Evolutionary conservation across 2,888 invertebrate species (phyloP).

Genomic region (Platycheirus rosarum): DNA sequence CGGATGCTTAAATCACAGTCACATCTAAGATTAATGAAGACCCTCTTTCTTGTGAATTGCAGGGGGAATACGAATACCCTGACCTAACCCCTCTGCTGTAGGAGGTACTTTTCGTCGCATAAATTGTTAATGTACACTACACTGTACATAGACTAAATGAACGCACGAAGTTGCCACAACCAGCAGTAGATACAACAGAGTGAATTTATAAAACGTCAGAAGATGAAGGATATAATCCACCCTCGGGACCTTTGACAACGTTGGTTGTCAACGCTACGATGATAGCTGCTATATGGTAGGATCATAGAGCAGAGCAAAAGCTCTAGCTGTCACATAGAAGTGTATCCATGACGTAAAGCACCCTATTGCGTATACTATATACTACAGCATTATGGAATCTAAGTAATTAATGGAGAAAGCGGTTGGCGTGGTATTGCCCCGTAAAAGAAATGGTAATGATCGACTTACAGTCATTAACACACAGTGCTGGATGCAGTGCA

Average conservation of each 20-base stretch:
- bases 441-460: conserved; percentile 59
- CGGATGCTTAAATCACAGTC: conserved; percentile 73
- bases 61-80: conserved; percentile 29
- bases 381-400: too few species aligned
- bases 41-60: conserved; percentile 27
- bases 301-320: conserved; percentile 30
- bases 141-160: conserved; percentile 18
- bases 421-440: conserved; percentile 52
- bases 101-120: conserved; percentile 29
- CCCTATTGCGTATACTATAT: conserved; percentile 17
- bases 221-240: conserved; percentile 55
- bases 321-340: conserved; percentile 19
- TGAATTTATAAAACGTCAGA: conserved; percentile 41
- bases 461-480: conserved; percentile 66
- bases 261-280: neutral
- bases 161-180: neutral
- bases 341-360: conserved; percentile 42
- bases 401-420: conserved; percentile 63
- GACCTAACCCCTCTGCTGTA: too few species aligned
- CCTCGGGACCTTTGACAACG: conserved; percentile 58
- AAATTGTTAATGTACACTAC: conserved; percentile 54
- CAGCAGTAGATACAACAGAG: conserved; percentile 9
- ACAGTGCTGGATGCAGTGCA: conserved; percentile 16
- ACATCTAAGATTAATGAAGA: conserved; percentile 72
- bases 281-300: conserved; percentile 40